Evolutionary conservation across 2,113 vertebrate genomes (phyloP), one percentile per base, ranked within the genome.

Genomic region (Epinephelus fuscoguttatus): DNA sequence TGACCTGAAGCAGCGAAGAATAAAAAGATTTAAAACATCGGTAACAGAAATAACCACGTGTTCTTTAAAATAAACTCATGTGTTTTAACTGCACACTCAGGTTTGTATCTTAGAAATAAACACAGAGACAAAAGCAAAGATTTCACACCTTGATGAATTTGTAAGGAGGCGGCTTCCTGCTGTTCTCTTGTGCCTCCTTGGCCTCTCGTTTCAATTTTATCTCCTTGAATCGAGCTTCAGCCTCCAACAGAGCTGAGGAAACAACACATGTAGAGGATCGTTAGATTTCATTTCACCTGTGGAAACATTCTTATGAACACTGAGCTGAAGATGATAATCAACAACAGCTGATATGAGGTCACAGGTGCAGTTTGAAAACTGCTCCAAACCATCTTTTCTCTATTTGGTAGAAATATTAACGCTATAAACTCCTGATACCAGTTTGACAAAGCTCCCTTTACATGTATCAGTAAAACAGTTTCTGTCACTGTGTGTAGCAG

Each of bases 71-170:
- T 66, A 25, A n/a, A 37, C 42, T 61, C 6, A 61, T 1, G 18
- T 25, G 27, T 23, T 11, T 14, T 4, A 33, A n/a, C 9, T 33
- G 42, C 5, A 7, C 14, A 8, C 6, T 37, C 42, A n/a, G 3
- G 12, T 74, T 37, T 15, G 21, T 21, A 4, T n/a, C 47, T 55
- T 63, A 33, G 5, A 57, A 27, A 59, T 49, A 1, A 23, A 37
- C 6, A 37, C 6, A 37, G 11, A 33, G 8, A 40, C 12, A 60
- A 55, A 55, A 49, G 27, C 33, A 69, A 57, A 77, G 23, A 17
- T 55, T 53, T 70, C 90, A 70, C 70, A 99, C 98, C 98, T 99
- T 99, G 78, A 99, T 99, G 10, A 97, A 97, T 82, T 99, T 99
- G 88, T 99, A 99, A 0, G 98, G 97, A 0, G 98, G 98, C 1